Evolutionary conservation across 2,797 vertebrate genomes (phyloP).

Genomic region (Ataeniobius toweri): DNA sequence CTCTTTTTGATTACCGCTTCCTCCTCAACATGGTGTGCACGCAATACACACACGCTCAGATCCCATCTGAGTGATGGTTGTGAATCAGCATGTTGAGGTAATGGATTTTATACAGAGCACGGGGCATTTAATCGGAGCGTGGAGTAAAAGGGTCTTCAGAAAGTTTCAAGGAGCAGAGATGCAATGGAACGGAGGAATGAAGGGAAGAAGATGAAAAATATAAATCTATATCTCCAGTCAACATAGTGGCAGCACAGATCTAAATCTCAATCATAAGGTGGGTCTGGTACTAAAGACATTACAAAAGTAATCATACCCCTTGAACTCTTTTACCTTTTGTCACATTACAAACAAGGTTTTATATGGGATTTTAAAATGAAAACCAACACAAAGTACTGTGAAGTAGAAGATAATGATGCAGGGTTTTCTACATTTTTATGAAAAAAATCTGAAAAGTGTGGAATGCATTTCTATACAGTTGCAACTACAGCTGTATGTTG

Average conservation of each 20-base stretch:
- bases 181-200: not conserved
- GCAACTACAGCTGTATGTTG: too few species aligned
- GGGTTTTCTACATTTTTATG: not conserved
- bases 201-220: constrained; percentile 19
- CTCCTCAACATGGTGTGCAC: constrained; percentile 32
- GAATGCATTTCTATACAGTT: too few species aligned
- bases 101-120: constrained; percentile 56
- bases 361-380: not conserved
- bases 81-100: constrained; percentile 59
- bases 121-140: constrained; percentile 45
- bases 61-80: constrained; percentile 42
- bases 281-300: not conserved
- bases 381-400: not conserved
- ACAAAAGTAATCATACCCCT: not conserved
- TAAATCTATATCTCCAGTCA: constrained; percentile 18
- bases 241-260: not conserved
- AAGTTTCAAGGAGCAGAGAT: constrained; percentile 31
- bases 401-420: not conserved
- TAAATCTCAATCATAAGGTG: not conserved
- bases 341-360: not conserved
- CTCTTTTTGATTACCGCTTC: constrained; percentile 66
- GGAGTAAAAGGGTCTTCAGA: constrained; percentile 45
- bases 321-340: not conserved
- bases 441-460: not conserved
- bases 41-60: constrained; percentile 44